Percentiles rank a stretch among this genome's conserved stretches.
These are phyloP conservation scores for Piezodorus guildinii DNA, from an alignment of 1,140 invertebrate genomes.

Conservation along the genomic window DNA sequence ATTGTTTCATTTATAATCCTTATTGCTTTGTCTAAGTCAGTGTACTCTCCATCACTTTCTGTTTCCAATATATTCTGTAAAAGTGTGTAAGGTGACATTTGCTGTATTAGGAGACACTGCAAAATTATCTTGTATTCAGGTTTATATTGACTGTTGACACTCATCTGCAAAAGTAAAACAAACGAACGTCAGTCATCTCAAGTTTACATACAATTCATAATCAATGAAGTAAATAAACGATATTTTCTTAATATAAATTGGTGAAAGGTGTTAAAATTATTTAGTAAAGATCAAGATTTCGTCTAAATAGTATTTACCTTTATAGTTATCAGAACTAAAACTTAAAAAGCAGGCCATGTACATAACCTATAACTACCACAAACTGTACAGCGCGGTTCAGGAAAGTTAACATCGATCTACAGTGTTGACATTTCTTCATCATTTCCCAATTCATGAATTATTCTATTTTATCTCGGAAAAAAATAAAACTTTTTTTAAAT, in stretches of 20 bases:
- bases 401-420: conserved; percentile 5
- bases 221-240: no score
- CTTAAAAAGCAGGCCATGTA: conserved; percentile 6
- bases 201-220: no score
- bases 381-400: conserved; percentile 8
- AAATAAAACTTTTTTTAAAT: no score
- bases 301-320: no score
- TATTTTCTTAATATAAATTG: no score
- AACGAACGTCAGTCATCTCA: no score
- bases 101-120: conserved; percentile 7
- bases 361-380: conserved; percentile 3
- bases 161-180: conserved; percentile 6
- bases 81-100: conserved; percentile 6
- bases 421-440: background rate
- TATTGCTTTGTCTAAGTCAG: conserved; percentile 13
- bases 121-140: conserved; percentile 12
- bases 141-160: conserved; percentile 4
- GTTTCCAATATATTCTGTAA: conserved; percentile 6
- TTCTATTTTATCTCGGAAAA: no score
- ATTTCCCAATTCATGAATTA: no score
- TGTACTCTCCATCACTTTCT: conserved; percentile 10
- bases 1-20: conserved; percentile 14
- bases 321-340: no score
- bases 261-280: no score
- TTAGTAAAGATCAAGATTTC: no score